phyloP scores from a whole-genome alignment of 1,140 invertebrate genomes.

The Papilio dardanus region DNA sequence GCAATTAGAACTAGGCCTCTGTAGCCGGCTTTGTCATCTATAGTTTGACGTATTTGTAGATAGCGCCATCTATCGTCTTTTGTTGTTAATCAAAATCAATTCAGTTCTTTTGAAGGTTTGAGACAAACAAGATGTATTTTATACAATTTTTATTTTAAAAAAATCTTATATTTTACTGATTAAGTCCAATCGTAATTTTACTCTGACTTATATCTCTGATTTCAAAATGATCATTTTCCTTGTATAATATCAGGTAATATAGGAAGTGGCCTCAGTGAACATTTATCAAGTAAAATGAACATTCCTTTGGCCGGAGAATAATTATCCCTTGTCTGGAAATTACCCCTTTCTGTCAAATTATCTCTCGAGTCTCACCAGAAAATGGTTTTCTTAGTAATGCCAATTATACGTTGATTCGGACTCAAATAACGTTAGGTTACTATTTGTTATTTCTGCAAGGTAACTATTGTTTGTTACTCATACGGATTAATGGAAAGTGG shows the following conservation, averaged over 20 bases:
- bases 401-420: conserved; percentile 18
- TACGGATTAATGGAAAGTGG: background rate
- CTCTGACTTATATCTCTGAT: no score
- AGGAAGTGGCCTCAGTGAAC: background rate
- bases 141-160: no score
- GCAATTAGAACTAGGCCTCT: no score
- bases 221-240: background rate
- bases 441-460: conserved; percentile 5
- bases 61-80: no score
- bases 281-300: conserved; percentile 29
- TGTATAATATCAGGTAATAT: background rate
- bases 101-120: no score
- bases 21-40: no score
- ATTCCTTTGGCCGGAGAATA: conserved; percentile 28
- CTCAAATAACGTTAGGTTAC: background rate
- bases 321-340: conserved; percentile 35
- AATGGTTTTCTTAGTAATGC: conserved; percentile 25
- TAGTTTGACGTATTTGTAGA: no score
- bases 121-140: no score
- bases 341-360: conserved; percentile 34
- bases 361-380: conserved; percentile 9
- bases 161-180: no score
- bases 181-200: no score
- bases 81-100: no score
- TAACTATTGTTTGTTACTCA: background rate